Conservation (phyloP, 2,113 vertebrate species). For the Notarius quadriscutis region DNA sequence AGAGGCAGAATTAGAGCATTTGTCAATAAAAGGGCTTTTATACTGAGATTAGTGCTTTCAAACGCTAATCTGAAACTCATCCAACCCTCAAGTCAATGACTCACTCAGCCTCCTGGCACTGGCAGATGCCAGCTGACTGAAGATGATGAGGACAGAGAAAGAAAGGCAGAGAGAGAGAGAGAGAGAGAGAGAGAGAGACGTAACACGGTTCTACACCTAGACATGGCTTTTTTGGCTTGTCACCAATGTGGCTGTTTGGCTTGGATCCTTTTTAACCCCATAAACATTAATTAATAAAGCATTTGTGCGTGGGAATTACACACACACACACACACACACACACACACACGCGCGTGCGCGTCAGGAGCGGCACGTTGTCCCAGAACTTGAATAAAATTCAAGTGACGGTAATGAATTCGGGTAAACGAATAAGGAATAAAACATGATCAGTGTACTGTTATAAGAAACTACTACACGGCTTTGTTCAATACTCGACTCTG, state of each 20-base stretch:
- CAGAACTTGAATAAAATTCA: neutral
- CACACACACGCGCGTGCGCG: too few species aligned
- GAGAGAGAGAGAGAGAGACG: constrained; percentile 54
- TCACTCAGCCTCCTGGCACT: constrained; percentile 59
- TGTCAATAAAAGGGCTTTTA: constrained; percentile 58
- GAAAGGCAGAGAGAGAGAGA: constrained; percentile 10
- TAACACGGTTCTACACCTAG: constrained; percentile 42
- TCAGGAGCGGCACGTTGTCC: constrained; percentile 20
- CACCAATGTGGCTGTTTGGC: constrained; percentile 31
- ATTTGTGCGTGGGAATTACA: neutral
- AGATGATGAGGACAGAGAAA: constrained; percentile 34
- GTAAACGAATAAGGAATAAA: neutral
- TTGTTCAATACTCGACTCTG: too few species aligned
- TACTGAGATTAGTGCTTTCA: constrained; percentile 58
- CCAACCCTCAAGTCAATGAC: constrained; percentile 61
- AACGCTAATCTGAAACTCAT: constrained; percentile 54
- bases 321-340: too few species aligned
- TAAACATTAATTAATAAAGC: constrained; percentile 37
- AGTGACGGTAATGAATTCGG: neutral
- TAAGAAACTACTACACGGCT: neutral
- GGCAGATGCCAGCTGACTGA: constrained; percentile 56
- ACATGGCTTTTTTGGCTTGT: constrained; percentile 53
- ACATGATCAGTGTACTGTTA: neutral
- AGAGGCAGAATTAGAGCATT: constrained; percentile 57
- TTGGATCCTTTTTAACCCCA: constrained; percentile 23